Evolutionary conservation across 2,113 vertebrate species (phyloP).

Genomic region (Podarcis muralis): DNA sequence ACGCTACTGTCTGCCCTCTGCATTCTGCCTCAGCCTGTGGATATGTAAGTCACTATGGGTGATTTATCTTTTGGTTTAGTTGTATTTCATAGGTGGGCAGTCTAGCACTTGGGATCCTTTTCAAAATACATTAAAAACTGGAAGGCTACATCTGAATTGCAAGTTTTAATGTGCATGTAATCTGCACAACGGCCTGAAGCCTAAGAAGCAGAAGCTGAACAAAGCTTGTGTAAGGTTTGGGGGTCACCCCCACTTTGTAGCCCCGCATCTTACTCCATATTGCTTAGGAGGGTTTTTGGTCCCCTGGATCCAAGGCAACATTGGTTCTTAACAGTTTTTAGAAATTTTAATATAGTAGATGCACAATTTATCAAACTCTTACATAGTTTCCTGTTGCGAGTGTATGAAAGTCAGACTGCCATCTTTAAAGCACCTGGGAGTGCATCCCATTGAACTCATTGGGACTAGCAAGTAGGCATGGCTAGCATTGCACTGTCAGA

Average conservation of each 20-base stretch:
- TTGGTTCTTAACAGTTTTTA: no score
- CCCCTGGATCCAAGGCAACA: background rate
- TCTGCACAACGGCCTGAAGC: background rate
- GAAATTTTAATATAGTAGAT: no score
- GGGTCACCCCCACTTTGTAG: background rate
- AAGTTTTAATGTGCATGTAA: background rate
- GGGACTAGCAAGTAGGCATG: no score
- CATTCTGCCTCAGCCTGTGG: slow-evolving; percentile 85
- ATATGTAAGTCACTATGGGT: slow-evolving; percentile 78
- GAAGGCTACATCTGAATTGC: background rate
- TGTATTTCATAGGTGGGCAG: background rate
- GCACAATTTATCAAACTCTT: no score
- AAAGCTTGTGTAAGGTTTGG: background rate
- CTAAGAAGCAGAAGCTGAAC: background rate
- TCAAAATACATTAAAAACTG: background rate
- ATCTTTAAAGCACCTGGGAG: background rate
- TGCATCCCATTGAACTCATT: no score
- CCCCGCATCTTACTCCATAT: background rate
- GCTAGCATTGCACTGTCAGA: background rate
- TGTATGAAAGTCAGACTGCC: background rate
- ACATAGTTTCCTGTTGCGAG: background rate
- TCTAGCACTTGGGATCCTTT: background rate
- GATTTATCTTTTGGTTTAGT: background rate
- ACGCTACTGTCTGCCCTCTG: slow-evolving; percentile 89
- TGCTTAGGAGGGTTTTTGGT: background rate